These are phyloP conservation scores for Emydoidea blandingii DNA, from an alignment of 2,797 vertebrate species.

Conservation along the genomic window DNA sequence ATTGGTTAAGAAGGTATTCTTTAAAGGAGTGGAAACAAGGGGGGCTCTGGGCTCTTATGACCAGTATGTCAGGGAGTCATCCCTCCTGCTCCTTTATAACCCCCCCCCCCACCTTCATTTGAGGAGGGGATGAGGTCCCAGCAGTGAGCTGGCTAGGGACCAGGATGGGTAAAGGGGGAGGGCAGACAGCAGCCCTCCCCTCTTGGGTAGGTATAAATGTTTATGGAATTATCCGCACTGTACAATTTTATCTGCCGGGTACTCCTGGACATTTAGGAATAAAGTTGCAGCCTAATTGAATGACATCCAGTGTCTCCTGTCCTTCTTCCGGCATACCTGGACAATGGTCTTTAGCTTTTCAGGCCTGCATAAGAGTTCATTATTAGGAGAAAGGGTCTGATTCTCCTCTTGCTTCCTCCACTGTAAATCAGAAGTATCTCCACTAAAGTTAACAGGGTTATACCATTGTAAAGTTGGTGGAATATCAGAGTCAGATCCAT, in stretches of 20 bases:
- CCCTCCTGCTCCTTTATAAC: not conserved
- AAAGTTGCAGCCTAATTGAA: not conserved
- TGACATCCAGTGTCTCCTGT: not conserved
- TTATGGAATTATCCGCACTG: not conserved
- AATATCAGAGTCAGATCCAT: not conserved
- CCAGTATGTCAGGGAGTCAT: not conserved
- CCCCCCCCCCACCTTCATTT: not conserved
- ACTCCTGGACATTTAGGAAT: not conserved
- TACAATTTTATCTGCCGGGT: not conserved
- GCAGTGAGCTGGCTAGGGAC: not conserved
- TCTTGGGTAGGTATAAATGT: not conserved
- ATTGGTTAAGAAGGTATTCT: not conserved
- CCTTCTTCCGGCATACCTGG: not conserved
- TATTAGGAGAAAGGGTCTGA: not conserved
- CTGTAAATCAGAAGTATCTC: not conserved
- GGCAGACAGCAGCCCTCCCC: not conserved
- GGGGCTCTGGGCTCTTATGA: not conserved
- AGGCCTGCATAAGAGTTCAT: not conserved
- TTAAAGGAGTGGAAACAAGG: not conserved
- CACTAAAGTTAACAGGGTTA: not conserved
- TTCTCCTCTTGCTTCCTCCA: not conserved
- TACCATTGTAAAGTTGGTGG: not conserved
- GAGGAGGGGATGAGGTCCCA: not conserved
- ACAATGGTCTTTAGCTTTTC: not conserved
- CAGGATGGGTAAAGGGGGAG: not conserved